Conservation (phyloP, 2,113 vertebrate species). For the Lipophrys pholis region DNA sequence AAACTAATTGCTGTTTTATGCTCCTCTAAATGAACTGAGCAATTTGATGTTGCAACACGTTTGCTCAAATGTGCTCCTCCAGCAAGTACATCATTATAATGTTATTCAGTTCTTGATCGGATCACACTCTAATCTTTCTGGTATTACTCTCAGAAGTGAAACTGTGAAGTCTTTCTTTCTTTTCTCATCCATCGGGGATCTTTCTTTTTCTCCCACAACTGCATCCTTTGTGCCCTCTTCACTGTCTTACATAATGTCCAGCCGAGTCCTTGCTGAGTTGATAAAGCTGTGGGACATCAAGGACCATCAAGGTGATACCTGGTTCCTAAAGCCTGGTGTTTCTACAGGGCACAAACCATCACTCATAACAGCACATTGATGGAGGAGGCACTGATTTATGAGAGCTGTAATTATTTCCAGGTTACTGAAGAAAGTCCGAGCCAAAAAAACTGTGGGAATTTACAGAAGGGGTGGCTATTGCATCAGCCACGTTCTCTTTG, state of each 20-base stretch:
- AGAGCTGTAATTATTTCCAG: constrained; percentile 62
- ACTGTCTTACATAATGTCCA: constrained; percentile 48
- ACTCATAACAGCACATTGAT: constrained; percentile 22
- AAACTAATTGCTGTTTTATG: constrained; percentile 42
- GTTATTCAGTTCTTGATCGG: constrained; percentile 1
- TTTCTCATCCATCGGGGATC: background rate
- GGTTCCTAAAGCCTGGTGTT: constrained; percentile 30
- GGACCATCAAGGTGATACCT: constrained; percentile 63
- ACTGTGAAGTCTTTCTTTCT: background rate
- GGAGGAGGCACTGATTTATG: constrained; percentile 50
- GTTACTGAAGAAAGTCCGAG: constrained; percentile 49
- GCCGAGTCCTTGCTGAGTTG: constrained; percentile 38
- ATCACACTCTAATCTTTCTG: constrained; percentile 5
- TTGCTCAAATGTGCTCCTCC: constrained; percentile 33
- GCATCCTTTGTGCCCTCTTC: constrained; percentile 28
- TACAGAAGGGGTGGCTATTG: constrained; percentile 35
- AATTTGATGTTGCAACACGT: constrained; percentile 42
- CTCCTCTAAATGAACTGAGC: constrained; percentile 44
- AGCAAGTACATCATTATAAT: constrained; percentile 36
- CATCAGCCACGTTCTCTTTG: constrained; percentile 42
- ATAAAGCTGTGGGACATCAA: constrained; percentile 61
- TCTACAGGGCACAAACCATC: constrained; percentile 17
- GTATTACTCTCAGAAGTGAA: background rate
- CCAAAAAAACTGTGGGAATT: constrained; percentile 39
- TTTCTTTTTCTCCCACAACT: background rate